Percentiles rank a stretch among this genome's conserved stretches.
Conservation (phyloP, 2,888 invertebrate genomes). For the Thyatira batis region DNA sequence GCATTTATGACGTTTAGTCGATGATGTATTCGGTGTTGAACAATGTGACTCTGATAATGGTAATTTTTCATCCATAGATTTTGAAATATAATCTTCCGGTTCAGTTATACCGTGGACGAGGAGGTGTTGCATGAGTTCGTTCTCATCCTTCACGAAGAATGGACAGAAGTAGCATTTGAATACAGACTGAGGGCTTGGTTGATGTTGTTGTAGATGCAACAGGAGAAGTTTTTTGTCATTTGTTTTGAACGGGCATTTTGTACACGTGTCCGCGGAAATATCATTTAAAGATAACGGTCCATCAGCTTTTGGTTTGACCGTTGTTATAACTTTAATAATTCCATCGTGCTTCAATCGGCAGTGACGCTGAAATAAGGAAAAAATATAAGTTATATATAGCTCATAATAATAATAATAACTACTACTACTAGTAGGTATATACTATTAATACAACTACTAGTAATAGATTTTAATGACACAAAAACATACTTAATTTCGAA, state of each 20-base stretch:
- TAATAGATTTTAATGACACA: too few species aligned
- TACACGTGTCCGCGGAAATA: conserved; percentile 75
- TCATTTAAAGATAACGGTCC: conserved; percentile 53
- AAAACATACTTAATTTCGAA: too few species aligned
- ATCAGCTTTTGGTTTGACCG: conserved; percentile 74
- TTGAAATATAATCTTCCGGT: conserved; percentile 81
- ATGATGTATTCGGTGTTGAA: conserved; percentile 39
- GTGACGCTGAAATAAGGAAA: conserved; percentile 86
- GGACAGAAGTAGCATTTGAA: conserved; percentile 92
- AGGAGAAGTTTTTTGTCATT: conserved; percentile 82
- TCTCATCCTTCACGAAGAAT: conserved; percentile 87
- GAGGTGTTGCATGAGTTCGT: conserved; percentile 86
- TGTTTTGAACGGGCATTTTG: conserved; percentile 88
- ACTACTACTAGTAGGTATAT: too few species aligned
- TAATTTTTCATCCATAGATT: conserved; percentile 67
- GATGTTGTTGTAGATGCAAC: conserved; percentile 87
- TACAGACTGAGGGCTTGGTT: conserved; percentile 85
- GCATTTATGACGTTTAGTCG: conserved; percentile 88
- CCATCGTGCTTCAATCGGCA: conserved; percentile 91
- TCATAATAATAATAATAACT: too few species aligned
- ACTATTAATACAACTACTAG: too few species aligned
- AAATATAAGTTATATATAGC: too few species aligned
- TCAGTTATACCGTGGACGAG: conserved; percentile 84
- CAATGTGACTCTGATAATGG: conserved; percentile 45
- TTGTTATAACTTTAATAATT: conserved; percentile 85